A percentile compares a stretch with the other conserved stretches of the same genome.
phyloP scores from a whole-genome alignment of 2,888 invertebrate species.

The Craniophora ligustri region DNA sequence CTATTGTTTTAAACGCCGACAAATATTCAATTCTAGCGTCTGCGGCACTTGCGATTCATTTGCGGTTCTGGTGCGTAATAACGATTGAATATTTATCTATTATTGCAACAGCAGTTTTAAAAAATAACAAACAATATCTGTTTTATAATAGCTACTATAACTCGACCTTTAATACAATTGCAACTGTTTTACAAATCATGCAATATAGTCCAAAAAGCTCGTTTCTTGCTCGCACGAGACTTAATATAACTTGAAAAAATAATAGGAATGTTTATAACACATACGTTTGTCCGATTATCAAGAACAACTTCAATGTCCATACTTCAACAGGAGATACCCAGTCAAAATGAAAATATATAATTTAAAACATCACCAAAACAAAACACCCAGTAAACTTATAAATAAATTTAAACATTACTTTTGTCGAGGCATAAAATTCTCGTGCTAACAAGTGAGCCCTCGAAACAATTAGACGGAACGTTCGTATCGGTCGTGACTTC shows the following conservation, averaged over 20 bases:
- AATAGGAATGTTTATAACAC: slow-evolving; percentile 46
- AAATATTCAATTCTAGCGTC: background rate
- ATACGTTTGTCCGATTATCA: slow-evolving; percentile 17
- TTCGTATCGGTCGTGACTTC: slow-evolving; percentile 76
- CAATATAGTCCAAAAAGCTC: slow-evolving; percentile 24
- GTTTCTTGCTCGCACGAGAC: slow-evolving; percentile 24
- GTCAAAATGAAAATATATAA: background rate
- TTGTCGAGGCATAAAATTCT: background rate
- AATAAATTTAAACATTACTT: slow-evolving; percentile 7
- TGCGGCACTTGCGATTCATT: no score
- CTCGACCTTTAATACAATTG: slow-evolving; percentile 50
- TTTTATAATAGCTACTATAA: no score
- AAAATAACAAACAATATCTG: no score
- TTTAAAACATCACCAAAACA: no score
- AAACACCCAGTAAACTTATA: background rate
- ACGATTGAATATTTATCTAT: no score
- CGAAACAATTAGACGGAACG: slow-evolving; percentile 58
- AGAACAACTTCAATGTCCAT: background rate
- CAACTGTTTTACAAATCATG: slow-evolving; percentile 56
- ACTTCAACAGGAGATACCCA: background rate
- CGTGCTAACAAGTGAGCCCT: slow-evolving; percentile 22
- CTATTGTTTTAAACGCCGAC: slow-evolving; percentile 44
- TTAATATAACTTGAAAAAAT: slow-evolving; percentile 7
- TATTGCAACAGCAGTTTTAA: no score
- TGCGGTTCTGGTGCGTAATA: no score